Evolutionary conservation across 2,888 invertebrate species (phyloP).

Genomic region (Esperia sulphurella): DNA sequence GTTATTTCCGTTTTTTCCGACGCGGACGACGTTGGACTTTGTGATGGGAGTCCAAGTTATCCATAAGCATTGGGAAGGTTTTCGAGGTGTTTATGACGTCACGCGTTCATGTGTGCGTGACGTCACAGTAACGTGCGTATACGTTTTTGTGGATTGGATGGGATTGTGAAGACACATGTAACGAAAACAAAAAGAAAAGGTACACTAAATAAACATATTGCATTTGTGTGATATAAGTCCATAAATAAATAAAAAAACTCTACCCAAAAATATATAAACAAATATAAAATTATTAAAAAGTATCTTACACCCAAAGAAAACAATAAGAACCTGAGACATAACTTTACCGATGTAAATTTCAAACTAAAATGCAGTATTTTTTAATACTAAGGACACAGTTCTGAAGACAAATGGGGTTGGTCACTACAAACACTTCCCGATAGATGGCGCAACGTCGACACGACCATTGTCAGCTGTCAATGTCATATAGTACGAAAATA

Average conservation of each 20-base stretch:
- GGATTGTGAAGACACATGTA: constrained; percentile 77
- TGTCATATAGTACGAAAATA: too few relatives aligned
- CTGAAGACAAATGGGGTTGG: too few relatives aligned
- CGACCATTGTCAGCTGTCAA: too few relatives aligned
- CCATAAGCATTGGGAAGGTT: constrained; percentile 51
- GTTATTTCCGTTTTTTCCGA: constrained; percentile 78
- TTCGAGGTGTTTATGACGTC: constrained; percentile 3
- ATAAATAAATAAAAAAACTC: constrained; percentile 10
- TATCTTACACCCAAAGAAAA: not conserved
- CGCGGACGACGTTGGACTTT: constrained; percentile 78
- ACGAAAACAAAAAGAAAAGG: constrained; percentile 76
- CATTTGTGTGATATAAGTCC: constrained; percentile 27
- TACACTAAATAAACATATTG: constrained; percentile 76
- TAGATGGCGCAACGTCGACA: too few relatives aligned
- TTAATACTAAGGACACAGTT: too few relatives aligned
- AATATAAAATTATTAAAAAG: constrained; percentile 19
- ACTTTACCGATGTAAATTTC: too few relatives aligned
- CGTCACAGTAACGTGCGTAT: constrained; percentile 38
- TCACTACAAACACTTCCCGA: too few relatives aligned
- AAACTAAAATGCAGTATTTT: too few relatives aligned
- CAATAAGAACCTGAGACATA: not conserved
- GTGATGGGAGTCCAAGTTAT: constrained; percentile 66
- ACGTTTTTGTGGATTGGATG: constrained; percentile 59
- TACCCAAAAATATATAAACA: constrained; percentile 16
- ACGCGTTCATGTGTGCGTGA: constrained; percentile 20